Evolutionary conservation across 2,113 vertebrate species (phyloP).

Genomic region (Leucopsar rothschildi): DNA sequence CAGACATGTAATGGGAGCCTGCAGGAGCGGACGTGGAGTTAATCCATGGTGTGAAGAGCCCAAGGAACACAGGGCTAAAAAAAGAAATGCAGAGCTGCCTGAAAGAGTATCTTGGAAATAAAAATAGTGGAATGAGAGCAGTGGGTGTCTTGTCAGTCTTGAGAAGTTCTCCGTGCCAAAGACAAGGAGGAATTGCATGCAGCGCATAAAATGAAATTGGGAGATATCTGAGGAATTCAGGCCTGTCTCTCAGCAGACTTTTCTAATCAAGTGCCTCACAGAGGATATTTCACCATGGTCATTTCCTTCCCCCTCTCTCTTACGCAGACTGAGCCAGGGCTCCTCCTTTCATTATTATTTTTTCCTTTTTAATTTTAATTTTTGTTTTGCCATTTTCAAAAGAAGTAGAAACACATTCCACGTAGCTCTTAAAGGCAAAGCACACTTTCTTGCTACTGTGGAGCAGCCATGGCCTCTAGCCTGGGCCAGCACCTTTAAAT

Average conservation of each 20-base stretch:
- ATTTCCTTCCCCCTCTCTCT: neutral
- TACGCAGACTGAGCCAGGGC: neutral
- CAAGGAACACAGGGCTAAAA: slow-evolving; percentile 68
- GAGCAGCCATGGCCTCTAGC: neutral
- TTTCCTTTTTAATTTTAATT: slow-evolving; percentile 9
- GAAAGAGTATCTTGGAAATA: slow-evolving; percentile 72
- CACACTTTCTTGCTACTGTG: neutral
- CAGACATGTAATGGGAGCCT: slow-evolving; percentile 25
- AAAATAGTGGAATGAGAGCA: slow-evolving; percentile 72
- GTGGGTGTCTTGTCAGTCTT: slow-evolving; percentile 67
- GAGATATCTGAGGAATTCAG: slow-evolving; percentile 68
- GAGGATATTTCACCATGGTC: slow-evolving; percentile 31
- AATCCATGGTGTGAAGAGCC: slow-evolving; percentile 48
- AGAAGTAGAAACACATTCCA: neutral
- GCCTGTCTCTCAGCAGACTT: slow-evolving; percentile 59
- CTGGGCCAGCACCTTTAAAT: slow-evolving; percentile 23
- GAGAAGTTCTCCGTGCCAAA: slow-evolving; percentile 59
- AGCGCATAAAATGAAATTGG: slow-evolving; percentile 28
- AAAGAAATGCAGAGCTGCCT: slow-evolving; percentile 65
- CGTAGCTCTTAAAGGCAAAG: neutral
- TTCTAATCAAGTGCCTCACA: slow-evolving; percentile 40
- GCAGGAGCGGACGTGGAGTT: slow-evolving; percentile 41
- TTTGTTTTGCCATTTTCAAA: slow-evolving; percentile 24
- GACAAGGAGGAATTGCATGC: slow-evolving; percentile 59
- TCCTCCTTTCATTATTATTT: slow-evolving; percentile 5